phyloP scores from a whole-genome alignment of 1,140 invertebrate species.

The Penaeus vannamei region DNA sequence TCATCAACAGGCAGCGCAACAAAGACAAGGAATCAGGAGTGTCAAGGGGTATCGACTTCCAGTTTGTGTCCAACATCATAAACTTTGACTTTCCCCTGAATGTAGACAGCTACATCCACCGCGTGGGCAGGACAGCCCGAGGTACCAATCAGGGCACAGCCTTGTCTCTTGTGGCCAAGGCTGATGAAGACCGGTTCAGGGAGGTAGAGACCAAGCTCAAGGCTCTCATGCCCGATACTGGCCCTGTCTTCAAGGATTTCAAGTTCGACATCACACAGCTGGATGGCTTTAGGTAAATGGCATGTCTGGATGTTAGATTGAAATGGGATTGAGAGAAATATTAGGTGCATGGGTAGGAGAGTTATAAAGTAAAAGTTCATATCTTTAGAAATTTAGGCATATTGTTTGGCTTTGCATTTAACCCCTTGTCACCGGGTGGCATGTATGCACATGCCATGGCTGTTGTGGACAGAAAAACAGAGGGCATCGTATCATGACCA shows the following conservation, averaged over 20 bases:
- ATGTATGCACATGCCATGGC: too few species aligned
- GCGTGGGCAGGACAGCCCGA: slow-evolving; percentile 94
- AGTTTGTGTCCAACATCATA: slow-evolving; percentile 96
- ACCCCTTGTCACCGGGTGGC: too few species aligned
- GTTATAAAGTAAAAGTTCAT: too few species aligned
- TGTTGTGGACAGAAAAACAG: too few species aligned
- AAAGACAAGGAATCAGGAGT: slow-evolving; percentile 95
- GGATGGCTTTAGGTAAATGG: slow-evolving; percentile 61
- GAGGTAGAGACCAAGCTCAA: slow-evolving; percentile 84
- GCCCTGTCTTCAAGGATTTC: slow-evolving; percentile 59
- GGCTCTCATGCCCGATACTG: slow-evolving; percentile 73
- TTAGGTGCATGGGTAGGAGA: too few species aligned
- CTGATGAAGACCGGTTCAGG: slow-evolving; percentile 83
- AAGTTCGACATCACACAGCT: slow-evolving; percentile 62
- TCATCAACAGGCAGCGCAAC: slow-evolving; percentile 76
- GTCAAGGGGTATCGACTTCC: slow-evolving; percentile 97
- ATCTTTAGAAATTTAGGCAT: too few species aligned
- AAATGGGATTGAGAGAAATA: too few species aligned
- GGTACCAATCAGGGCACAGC: slow-evolving; percentile 95
- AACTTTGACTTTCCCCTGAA: slow-evolving; percentile 97
- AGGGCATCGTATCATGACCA: too few species aligned
- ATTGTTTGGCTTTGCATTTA: too few species aligned
- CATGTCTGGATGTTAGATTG: background rate
- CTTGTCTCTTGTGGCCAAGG: slow-evolving; percentile 90
- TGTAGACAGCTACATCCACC: slow-evolving; percentile 91